Evolutionary conservation across 2,888 invertebrate species (phyloP).

Genomic region (Yponomeuta cagnagella): DNA sequence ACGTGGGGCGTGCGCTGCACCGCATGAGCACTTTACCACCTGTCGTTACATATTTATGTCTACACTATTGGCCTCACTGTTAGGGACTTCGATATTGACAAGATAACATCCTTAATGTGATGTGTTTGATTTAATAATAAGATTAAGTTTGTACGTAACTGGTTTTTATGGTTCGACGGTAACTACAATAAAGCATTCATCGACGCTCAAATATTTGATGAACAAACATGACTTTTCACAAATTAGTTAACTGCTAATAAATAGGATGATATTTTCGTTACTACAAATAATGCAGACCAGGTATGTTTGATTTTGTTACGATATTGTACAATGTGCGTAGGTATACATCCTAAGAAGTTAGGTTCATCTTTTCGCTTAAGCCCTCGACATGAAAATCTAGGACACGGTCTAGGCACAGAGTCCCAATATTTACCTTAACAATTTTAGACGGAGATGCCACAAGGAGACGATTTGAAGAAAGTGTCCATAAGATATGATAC

Average conservation of each 20-base stretch:
- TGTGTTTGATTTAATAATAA: constrained; percentile 77
- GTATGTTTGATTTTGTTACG: too few species aligned
- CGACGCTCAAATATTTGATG: background rate
- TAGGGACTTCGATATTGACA: constrained; percentile 76
- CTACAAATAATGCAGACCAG: too few species aligned
- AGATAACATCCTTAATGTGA: constrained; percentile 77
- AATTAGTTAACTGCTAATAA: background rate
- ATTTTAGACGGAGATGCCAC: too few species aligned
- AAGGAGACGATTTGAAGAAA: too few species aligned
- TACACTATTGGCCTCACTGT: constrained; percentile 75
- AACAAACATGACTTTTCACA: constrained; percentile 1
- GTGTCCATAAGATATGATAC: too few species aligned
- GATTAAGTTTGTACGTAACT: constrained; percentile 63
- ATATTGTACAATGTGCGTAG: too few species aligned
- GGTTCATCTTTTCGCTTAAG: too few species aligned
- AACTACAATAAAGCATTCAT: constrained; percentile 51
- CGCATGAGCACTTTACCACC: constrained; percentile 75
- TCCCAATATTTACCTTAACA: too few species aligned
- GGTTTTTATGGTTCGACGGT: constrained; percentile 44
- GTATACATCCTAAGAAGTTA: too few species aligned
- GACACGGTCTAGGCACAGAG: too few species aligned
- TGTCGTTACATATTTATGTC: constrained; percentile 76
- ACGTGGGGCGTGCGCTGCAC: constrained; percentile 65
- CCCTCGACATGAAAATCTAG: too few species aligned
- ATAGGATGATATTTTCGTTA: background rate